Percentiles rank a stretch among this genome's conserved stretches.
Evolutionary conservation across 2,113 vertebrate genomes (phyloP).

Genomic region (Eulemur rufifrons): DNA sequence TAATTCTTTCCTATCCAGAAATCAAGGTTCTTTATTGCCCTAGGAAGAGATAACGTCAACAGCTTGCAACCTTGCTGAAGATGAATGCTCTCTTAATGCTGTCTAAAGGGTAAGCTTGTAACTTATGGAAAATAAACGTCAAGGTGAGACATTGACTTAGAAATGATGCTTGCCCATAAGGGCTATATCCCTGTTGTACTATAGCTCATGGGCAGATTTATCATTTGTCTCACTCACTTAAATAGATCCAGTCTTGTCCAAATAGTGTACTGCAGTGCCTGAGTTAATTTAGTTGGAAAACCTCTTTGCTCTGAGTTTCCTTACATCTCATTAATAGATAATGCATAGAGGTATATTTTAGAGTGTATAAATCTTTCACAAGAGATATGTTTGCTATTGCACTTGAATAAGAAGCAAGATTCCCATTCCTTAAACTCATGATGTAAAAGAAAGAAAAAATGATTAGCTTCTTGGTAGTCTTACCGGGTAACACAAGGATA

Average conservation of each 20-base stretch:
- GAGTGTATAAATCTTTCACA: slow-evolving; percentile 60
- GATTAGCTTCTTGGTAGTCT: slow-evolving; percentile 50
- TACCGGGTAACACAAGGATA: slow-evolving; percentile 72
- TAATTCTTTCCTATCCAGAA: slow-evolving; percentile 47
- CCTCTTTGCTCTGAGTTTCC: slow-evolving; percentile 47
- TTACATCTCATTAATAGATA: background rate
- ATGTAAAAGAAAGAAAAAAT: background rate
- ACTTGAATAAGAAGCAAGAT: slow-evolving; percentile 27
- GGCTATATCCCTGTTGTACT: background rate
- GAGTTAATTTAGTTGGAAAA: slow-evolving; percentile 56
- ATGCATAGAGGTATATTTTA: background rate
- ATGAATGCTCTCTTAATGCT: slow-evolving; percentile 61
- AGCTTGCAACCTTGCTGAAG: slow-evolving; percentile 17
- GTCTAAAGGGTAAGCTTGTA: slow-evolving; percentile 71
- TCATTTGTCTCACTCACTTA: slow-evolving; percentile 46
- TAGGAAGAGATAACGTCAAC: slow-evolving; percentile 57
- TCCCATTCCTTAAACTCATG: slow-evolving; percentile 42
- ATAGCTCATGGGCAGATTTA: slow-evolving; percentile 9
- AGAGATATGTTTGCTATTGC: background rate
- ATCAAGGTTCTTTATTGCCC: slow-evolving; percentile 59
- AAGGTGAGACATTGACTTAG: slow-evolving; percentile 52
- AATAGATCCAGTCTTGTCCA: slow-evolving; percentile 35
- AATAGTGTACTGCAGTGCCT: slow-evolving; percentile 23
- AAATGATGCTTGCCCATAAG: background rate
- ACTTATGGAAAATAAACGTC: slow-evolving; percentile 71